Conservation (phyloP, 2,113 vertebrate genomes). For the Rana temporaria region DNA sequence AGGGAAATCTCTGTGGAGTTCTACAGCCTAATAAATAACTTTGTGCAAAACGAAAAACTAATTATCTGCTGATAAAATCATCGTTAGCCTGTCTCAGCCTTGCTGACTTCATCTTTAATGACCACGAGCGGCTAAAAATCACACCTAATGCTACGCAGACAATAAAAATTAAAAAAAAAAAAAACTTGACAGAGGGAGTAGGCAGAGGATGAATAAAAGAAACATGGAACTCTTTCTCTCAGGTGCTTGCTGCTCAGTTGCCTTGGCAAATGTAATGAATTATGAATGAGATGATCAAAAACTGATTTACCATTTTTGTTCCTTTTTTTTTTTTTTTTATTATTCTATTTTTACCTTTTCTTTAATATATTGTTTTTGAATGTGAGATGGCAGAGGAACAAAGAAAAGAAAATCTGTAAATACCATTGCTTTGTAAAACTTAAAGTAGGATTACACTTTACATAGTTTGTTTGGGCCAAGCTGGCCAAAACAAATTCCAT, state of each 20-base stretch:
- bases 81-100: slow-evolving; percentile 49
- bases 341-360: background rate
- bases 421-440: too few species aligned
- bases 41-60: slow-evolving; percentile 56
- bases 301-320: background rate
- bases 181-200: slow-evolving; percentile 6
- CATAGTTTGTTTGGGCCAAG: too few species aligned
- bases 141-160: slow-evolving; percentile 41
- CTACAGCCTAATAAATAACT: slow-evolving; percentile 52
- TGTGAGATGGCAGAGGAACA: too few species aligned
- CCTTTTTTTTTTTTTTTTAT: background rate
- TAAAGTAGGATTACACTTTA: too few species aligned
- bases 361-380: too few species aligned
- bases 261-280: too few species aligned
- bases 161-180: background rate
- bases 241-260: too few species aligned
- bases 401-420: too few species aligned
- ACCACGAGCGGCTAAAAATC: slow-evolving; percentile 34
- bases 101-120: slow-evolving; percentile 58
- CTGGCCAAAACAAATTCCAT: too few species aligned
- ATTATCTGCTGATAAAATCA: slow-evolving; percentile 61
- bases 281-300: background rate
- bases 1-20: slow-evolving; percentile 52
- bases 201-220: background rate
- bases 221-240: background rate